Percentiles rank a stretch among this genome's conserved stretches.
These are phyloP conservation scores for Pogonophryne albipinna DNA, from an alignment of 2,797 vertebrate genomes.

Conservation along the genomic window DNA sequence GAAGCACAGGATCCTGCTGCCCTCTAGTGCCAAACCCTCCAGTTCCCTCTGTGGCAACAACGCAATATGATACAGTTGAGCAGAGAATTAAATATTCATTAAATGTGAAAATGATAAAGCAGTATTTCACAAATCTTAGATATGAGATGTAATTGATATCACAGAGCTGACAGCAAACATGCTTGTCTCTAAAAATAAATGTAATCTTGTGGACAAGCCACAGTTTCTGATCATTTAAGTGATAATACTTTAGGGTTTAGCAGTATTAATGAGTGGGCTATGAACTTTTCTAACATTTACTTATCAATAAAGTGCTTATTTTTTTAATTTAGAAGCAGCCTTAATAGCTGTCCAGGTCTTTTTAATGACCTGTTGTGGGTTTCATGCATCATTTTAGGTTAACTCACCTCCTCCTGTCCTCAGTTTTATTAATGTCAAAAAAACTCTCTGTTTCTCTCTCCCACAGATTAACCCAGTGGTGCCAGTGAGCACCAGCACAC, in stretches of 20 bases:
- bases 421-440: slow-evolving; percentile 43
- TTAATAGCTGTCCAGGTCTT: background rate
- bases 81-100: slow-evolving; percentile 68
- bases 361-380: slow-evolving; percentile 24
- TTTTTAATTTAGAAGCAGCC: background rate
- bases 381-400: slow-evolving; percentile 14
- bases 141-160: slow-evolving; percentile 59
- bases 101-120: slow-evolving; percentile 60
- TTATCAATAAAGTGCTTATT: background rate
- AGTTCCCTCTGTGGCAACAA: slow-evolving; percentile 9
- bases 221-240: slow-evolving; percentile 34
- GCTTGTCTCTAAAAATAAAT: slow-evolving; percentile 38
- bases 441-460: slow-evolving; percentile 20
- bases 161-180: slow-evolving; percentile 38
- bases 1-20: slow-evolving; percentile 69
- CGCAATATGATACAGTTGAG: slow-evolving; percentile 28
- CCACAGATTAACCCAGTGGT: slow-evolving; percentile 64
- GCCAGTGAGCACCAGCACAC: slow-evolving; percentile 55
- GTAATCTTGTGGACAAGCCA: slow-evolving; percentile 35
- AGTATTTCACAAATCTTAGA: slow-evolving; percentile 65
- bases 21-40: slow-evolving; percentile 75
- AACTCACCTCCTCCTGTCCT: slow-evolving; percentile 30
- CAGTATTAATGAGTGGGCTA: slow-evolving; percentile 13
- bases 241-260: slow-evolving; percentile 28
- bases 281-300: background rate